These are phyloP conservation scores for Chloroceryle inda DNA, from an alignment of 2,797 vertebrate genomes.

Conservation along the genomic window DNA sequence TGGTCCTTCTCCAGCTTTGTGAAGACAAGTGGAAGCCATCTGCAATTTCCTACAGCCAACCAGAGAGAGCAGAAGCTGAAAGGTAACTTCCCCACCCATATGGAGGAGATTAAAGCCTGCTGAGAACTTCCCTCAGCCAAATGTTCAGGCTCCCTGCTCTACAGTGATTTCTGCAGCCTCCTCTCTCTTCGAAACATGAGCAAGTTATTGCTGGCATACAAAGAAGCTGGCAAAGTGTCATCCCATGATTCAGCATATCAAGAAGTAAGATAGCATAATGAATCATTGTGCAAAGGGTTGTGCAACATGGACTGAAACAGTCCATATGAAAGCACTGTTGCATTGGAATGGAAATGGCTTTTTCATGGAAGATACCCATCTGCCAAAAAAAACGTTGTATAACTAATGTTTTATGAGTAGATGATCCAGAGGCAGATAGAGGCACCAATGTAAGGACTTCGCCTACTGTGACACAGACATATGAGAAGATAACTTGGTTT, in stretches of 20 bases:
- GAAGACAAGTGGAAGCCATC: background rate
- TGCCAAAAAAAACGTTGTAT: conserved; percentile 31
- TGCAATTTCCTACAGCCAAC: background rate
- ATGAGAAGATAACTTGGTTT: conserved; percentile 20
- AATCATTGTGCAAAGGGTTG: conserved; percentile 55
- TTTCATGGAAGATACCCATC: conserved; percentile 6
- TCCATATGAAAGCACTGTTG: conserved; percentile 25
- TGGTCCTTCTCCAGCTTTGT: background rate
- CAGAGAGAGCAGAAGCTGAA: background rate
- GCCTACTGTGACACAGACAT: conserved; percentile 51
- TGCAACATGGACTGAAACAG: background rate
- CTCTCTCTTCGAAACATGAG: background rate
- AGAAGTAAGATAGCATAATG: conserved; percentile 47
- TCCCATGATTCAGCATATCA: conserved; percentile 61
- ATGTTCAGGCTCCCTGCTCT: background rate
- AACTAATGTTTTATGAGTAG: conserved; percentile 59
- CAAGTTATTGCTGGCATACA: conserved; percentile 59
- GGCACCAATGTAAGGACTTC: background rate
- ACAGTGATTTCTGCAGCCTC: conserved; percentile 24
- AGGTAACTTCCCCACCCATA: background rate
- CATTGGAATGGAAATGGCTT: conserved; percentile 43
- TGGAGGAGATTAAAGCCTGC: background rate
- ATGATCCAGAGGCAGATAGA: conserved; percentile 56
- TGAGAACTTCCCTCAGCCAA: conserved; percentile 22
- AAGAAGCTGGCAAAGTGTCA: conserved; percentile 41